A percentile compares a stretch with the other conserved stretches of the same genome.
phyloP scores from a whole-genome alignment of 2,888 invertebrate genomes.

The Meganola albula region DNA sequence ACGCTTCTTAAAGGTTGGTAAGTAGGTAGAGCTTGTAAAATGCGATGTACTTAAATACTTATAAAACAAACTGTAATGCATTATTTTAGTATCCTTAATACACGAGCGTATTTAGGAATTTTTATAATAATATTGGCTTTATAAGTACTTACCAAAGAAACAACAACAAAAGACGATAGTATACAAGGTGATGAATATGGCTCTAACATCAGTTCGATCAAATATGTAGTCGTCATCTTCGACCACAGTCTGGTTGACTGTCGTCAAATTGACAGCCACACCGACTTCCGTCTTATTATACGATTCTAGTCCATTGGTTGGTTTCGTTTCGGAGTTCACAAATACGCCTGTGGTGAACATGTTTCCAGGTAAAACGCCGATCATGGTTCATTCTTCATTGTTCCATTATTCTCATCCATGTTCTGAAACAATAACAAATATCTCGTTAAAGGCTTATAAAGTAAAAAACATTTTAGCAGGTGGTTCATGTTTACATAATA shows the following conservation, averaged over 20 bases:
- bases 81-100: too few species aligned
- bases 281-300: conserved; percentile 36
- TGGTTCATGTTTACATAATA: conserved; percentile 11
- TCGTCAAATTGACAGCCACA: conserved; percentile 36
- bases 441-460: conserved; percentile 2
- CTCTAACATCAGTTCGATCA: conserved; percentile 84
- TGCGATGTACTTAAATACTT: too few species aligned
- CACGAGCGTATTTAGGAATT: too few species aligned
- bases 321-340: conserved; percentile 40
- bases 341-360: conserved; percentile 48
- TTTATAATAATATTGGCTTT: too few species aligned
- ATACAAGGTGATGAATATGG: conserved; percentile 86
- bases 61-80: too few species aligned
- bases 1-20: too few species aligned
- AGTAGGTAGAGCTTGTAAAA: too few species aligned
- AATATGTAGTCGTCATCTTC: conserved; percentile 83
- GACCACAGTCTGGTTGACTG: conserved; percentile 41
- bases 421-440: conserved; percentile 41
- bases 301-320: conserved; percentile 29
- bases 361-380: conserved; percentile 32
- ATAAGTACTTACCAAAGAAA: conserved; percentile 85
- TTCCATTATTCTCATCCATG: conserved; percentile 30
- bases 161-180: conserved; percentile 88
- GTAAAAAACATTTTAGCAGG: conserved; percentile 15
- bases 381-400: conserved; percentile 30